Evolutionary conservation across 2,797 vertebrate genomes (phyloP), one percentile per base, ranked within the genome.

Genomic region (Pogoniulus pusillus): DNA sequence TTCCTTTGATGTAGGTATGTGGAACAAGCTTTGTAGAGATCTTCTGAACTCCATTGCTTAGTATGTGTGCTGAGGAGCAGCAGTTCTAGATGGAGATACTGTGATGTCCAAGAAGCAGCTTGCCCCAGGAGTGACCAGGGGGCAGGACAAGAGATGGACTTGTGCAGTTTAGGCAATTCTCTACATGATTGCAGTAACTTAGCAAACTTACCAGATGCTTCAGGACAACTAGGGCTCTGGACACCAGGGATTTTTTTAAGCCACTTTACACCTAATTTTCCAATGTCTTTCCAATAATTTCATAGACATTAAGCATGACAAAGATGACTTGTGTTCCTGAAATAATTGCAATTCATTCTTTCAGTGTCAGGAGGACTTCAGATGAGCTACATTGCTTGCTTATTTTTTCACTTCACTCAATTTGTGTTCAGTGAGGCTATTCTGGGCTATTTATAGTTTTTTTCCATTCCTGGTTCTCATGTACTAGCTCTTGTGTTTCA

Each of bases 1-100:
- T 91, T 90, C 51, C 75, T 95, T 94, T 95, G 90, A 92, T 90
- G 85, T 92, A 72, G 72, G 49, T 74, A 76, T 86, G 68, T 71
- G n/a, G 41, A 87, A 65, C 84, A 84, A 22, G 9, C 80, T 89
- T 86, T 82, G 45, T 35, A 90, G 83, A 87, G 43, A 6, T 41
- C 17, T 53, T 82, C 45, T 9, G 8, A 69, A 47, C 34, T 62
- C 51, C 59, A 53, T 24, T 45, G 35, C 32, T 7, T 0, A 0
- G 26, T 60, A 2, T n/a, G 13, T 66, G 22, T 82, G 63, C 80
- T 59, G 51, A 90, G 77, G 71, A 83, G 49, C 65, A 34, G 34
- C 29, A 37, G 8, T 85, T 85, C 69, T 90, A 22, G 51, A 4
- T 39, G 39, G 71, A 90, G 29, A 10, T 66, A 74, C 47, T 83